Base-by-base conservation (phyloP, 1,140 invertebrate genomes). In the Habropoda laboriosa region DNA sequence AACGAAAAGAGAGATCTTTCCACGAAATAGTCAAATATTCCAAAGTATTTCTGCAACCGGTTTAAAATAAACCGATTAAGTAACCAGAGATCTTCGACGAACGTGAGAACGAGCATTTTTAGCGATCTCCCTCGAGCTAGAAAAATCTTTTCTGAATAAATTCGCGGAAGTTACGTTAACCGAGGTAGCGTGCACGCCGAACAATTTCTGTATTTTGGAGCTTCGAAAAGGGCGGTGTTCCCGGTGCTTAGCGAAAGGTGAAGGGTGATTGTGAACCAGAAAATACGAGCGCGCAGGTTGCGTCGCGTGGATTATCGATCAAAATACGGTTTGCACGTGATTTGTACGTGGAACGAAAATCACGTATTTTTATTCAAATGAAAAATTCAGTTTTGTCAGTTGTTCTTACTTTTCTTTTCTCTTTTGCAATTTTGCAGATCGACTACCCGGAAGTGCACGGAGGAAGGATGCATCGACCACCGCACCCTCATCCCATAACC, bases 391-490 rank as follows among this genome's bases (percentile, higher is more conserved):
- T 18, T 40, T 7, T 3, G 1, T 6, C 3, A n/a, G 5, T 6
- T 53, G 13, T 12, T 24, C 35, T 58, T n/a, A 38, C 13, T 24
- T 27, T 13, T 32, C 24, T 49, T 12, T 12, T 47, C 12, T 53
- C 53, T n/a, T 79, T 86, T 24, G 32, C 0, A n/a, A 4, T 68
- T 88, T 95, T 94, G 64, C 94, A 97, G 96, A 96, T 97, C 92
- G 96, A 97, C 91, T 97, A 97, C 92, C 96, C 96, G 81, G 96
- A 97, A 93, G 94, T 95, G 55, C 94, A 96, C 87, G 92, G 90
- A 90, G 93, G 88, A 91, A 92, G 92, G 82, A 94, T 92, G 92
- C 89, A 94, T 93, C 91, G 92, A 87, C 93, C 90, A 91, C 90
- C 93, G 86, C 94, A 93, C 85, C 91, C 90, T 88, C 94, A 93